Evolutionary conservation across 2,888 invertebrate species (phyloP).

Genomic region (Rhodophaea formosa): DNA sequence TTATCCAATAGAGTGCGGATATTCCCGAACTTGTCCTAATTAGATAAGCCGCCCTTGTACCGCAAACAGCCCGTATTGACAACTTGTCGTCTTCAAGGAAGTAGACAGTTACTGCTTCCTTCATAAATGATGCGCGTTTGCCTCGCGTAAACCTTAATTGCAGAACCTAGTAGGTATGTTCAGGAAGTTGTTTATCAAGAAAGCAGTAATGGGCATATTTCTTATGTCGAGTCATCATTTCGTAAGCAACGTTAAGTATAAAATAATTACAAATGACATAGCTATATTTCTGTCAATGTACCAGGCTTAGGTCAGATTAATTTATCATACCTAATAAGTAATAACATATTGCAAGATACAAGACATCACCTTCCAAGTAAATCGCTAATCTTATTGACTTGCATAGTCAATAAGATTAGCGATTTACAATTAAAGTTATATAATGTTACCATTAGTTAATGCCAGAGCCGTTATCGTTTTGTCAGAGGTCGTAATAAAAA

Average conservation of each 20-base stretch:
- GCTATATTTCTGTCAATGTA: not conserved
- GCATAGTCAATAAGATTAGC: not conserved
- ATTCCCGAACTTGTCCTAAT: slow-evolving; percentile 51
- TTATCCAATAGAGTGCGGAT: slow-evolving; percentile 6
- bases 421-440: not conserved
- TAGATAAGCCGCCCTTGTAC: slow-evolving; percentile 59
- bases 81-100: slow-evolving; percentile 28
- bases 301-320: slow-evolving; percentile 1
- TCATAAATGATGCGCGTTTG: slow-evolving; percentile 1
- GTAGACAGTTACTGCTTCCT: slow-evolving; percentile 26
- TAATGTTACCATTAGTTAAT: slow-evolving; percentile 4
- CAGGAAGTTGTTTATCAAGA: slow-evolving; percentile 1
- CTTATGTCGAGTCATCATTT: not conserved
- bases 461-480: slow-evolving; percentile 6
- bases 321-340: not conserved
- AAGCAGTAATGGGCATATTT: not conserved
- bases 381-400: slow-evolving; percentile 2
- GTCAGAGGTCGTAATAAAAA: not conserved
- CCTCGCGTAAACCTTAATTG: not conserved
- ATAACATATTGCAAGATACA: not conserved
- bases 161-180: slow-evolving; percentile 2
- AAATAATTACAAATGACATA: not conserved
- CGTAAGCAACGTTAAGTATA: slow-evolving; percentile 1
- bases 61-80: slow-evolving; percentile 35
- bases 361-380: not conserved